Conservation (phyloP, 2,113 vertebrate species). For the Oreochromis tanganicae region DNA sequence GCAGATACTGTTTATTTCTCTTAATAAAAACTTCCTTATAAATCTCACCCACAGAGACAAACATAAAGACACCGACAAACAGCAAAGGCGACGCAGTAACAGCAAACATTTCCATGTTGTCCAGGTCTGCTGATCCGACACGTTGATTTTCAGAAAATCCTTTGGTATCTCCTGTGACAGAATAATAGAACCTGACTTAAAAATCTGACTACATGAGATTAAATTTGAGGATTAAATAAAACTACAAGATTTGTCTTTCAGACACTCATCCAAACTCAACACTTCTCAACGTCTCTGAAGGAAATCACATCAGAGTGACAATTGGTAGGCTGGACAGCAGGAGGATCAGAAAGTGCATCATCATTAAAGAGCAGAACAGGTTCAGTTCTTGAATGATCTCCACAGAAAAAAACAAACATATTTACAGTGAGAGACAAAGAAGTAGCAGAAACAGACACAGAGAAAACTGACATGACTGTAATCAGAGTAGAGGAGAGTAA, state of each 20-base stretch:
- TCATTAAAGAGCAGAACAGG: background rate
- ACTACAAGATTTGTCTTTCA: too few species aligned
- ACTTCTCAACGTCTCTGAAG: too few species aligned
- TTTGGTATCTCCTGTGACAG: background rate
- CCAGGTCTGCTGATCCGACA: background rate
- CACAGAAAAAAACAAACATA: background rate
- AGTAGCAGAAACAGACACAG: too few species aligned
- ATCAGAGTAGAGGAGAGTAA: too few species aligned
- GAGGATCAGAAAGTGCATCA: background rate
- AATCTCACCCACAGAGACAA: background rate
- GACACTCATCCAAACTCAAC: too few species aligned
- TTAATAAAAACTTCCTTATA: background rate
- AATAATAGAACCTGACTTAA: background rate
- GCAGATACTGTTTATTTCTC: accelerated
- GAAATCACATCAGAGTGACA: too few species aligned
- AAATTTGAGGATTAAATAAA: background rate
- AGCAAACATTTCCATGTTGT: accelerated
- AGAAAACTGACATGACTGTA: too few species aligned
- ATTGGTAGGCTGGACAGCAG: background rate
- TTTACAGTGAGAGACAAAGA: background rate
- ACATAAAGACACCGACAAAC: accelerated
- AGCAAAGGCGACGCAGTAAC: background rate
- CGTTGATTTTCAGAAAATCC: background rate
- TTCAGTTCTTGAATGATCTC: background rate
- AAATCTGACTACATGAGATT: background rate